A percentile compares a stretch with the other conserved stretches of the same genome.
These are phyloP conservation scores for Paracentrotus lividus DNA, from an alignment of 53 echinoderm and acorn worm species.

Conservation along the genomic window DNA sequence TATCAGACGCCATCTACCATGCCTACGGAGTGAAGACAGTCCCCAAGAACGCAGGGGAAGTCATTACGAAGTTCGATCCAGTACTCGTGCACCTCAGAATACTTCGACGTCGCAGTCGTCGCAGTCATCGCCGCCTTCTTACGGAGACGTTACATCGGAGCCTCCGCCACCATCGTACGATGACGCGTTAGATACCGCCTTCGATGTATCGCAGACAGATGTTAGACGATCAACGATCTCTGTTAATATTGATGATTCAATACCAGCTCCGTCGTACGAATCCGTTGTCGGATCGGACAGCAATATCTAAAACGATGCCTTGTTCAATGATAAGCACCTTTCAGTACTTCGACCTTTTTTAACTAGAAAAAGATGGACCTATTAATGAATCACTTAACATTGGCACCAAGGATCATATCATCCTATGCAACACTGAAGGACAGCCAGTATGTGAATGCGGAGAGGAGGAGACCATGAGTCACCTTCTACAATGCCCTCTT, in stretches of 20 bases:
- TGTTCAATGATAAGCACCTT: too few species aligned
- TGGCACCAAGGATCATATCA: too few species aligned
- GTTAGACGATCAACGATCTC: conserved; percentile 7
- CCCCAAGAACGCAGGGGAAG: background rate
- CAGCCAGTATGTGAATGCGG: too few species aligned
- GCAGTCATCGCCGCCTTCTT: background rate
- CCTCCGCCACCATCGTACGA: conserved; percentile 18
- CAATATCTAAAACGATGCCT: too few species aligned
- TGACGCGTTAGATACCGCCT: conserved; percentile 11
- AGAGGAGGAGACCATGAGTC: too few species aligned
- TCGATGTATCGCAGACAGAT: background rate
- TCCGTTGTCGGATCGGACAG: too few species aligned
- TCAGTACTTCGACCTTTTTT: too few species aligned
- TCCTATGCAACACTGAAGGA: too few species aligned
- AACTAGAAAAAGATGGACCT: too few species aligned
- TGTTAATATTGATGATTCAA: background rate
- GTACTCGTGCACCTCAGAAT: background rate
- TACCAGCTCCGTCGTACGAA: conserved; percentile 5
- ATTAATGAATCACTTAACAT: too few species aligned
- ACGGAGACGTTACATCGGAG: background rate
- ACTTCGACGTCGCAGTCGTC: background rate
- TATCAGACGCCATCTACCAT: background rate
- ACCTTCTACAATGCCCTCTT: too few species aligned
- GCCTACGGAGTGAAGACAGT: background rate
- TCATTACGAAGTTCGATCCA: too few species aligned